phyloP scores from a whole-genome alignment of 2,113 vertebrate species.

The Choloepus hoffmanni region DNA sequence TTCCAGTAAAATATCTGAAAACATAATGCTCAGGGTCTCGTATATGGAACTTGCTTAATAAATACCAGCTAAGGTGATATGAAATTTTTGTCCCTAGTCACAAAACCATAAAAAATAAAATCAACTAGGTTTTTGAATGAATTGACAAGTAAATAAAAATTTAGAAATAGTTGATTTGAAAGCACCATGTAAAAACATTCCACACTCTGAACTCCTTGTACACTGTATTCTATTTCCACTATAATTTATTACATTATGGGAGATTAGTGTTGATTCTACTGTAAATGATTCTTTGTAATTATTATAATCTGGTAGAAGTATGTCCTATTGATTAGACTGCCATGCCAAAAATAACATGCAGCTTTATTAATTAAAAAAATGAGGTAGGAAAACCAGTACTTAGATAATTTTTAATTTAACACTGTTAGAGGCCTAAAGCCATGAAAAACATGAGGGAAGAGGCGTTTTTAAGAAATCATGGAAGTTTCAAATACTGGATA shows the following conservation, averaged over 20 bases:
- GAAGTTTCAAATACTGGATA: background rate
- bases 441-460: background rate
- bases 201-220: background rate
- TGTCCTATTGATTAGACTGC: constrained; percentile 42
- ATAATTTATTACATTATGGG: constrained; percentile 10
- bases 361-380: constrained; percentile 57
- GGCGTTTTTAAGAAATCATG: background rate
- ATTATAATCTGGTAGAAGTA: constrained; percentile 40
- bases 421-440: background rate
- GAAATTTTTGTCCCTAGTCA: constrained; percentile 39
- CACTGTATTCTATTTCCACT: background rate
- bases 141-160: background rate
- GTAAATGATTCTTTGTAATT: constrained; percentile 48
- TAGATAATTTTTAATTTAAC: background rate
- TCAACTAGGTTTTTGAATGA: background rate
- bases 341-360: constrained; percentile 22
- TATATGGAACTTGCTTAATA: background rate
- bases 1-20: background rate
- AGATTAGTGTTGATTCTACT: constrained; percentile 44
- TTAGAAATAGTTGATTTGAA: constrained; percentile 24
- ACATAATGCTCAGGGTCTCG: background rate
- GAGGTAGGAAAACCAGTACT: constrained; percentile 17
- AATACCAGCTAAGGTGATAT: background rate
- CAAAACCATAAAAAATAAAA: background rate
- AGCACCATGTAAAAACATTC: background rate